These are phyloP conservation scores for Bagarius yarrelli DNA, from an alignment of 2,113 vertebrate species.

Conservation along the genomic window DNA sequence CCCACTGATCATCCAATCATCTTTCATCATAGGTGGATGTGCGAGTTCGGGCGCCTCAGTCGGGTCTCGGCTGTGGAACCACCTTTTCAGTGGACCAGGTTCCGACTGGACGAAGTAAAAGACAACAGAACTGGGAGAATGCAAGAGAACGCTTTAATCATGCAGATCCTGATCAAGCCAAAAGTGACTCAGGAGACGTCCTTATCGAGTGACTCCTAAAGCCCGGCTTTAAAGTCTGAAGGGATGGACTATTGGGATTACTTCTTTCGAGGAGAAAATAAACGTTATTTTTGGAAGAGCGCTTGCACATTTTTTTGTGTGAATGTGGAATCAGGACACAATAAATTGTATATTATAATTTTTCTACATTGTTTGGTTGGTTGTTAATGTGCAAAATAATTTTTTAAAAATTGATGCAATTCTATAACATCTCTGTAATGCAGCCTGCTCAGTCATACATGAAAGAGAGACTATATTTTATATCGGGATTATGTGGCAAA, in stretches of 20 bases:
- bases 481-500: too few species aligned
- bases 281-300: background rate
- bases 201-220: conserved; percentile 34
- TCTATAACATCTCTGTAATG: background rate
- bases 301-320: background rate
- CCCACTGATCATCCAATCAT: background rate
- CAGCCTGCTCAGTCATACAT: too few species aligned
- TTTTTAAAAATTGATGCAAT: background rate
- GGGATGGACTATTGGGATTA: background rate
- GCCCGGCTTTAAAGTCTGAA: background rate
- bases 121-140: conserved; percentile 92
- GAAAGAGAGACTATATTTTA: too few species aligned
- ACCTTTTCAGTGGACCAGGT: conserved; percentile 76
- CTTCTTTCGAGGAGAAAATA: background rate
- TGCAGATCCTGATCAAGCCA: conserved; percentile 44
- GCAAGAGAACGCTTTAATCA: conserved; percentile 88
- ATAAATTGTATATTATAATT: conserved; percentile 3
- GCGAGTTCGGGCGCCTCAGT: conserved; percentile 81
- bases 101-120: conserved; percentile 75
- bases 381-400: background rate
- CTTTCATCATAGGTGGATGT: conserved; percentile 78
- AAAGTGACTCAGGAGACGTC: conserved; percentile 62
- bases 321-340: background rate
- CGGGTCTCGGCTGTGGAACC: conserved; percentile 81
- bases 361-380: too few species aligned